Conservation (phyloP, 2,797 vertebrate species). For the Lepus oiostolus region DNA sequence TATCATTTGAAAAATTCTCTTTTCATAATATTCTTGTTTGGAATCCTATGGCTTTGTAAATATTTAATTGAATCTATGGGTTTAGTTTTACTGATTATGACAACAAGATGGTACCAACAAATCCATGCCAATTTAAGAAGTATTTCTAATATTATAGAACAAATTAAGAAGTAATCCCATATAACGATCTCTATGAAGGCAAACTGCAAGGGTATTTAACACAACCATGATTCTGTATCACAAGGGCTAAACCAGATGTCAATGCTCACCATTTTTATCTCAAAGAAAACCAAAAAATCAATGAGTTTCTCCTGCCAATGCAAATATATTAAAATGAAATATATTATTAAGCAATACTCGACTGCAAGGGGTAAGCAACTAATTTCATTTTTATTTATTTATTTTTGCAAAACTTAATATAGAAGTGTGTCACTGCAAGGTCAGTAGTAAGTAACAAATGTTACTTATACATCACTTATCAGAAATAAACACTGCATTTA, state of each 20-base stretch:
- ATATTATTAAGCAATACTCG: slow-evolving; percentile 72
- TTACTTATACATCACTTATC: slow-evolving; percentile 80
- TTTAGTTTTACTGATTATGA: slow-evolving; percentile 69
- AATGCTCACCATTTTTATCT: slow-evolving; percentile 83
- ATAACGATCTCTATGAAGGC: slow-evolving; percentile 76
- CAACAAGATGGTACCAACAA: slow-evolving; percentile 77
- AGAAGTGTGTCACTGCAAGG: slow-evolving; percentile 74
- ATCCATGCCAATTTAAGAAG: slow-evolving; percentile 75
- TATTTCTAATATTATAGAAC: slow-evolving; percentile 71
- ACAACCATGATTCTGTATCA: slow-evolving; percentile 69
- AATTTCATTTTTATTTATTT: not conserved
- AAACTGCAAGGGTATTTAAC: slow-evolving; percentile 80
- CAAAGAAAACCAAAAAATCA: slow-evolving; percentile 45
- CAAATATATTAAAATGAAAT: slow-evolving; percentile 80
- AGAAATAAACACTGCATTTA: slow-evolving; percentile 82
- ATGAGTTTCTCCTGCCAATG: slow-evolving; percentile 69
- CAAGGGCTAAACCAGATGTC: slow-evolving; percentile 76
- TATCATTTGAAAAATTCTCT: slow-evolving; percentile 59
- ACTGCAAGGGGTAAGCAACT: slow-evolving; percentile 66
- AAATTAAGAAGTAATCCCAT: slow-evolving; percentile 69
- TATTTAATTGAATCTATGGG: slow-evolving; percentile 38
- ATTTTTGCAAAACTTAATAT: slow-evolving; percentile 70
- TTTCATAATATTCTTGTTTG: slow-evolving; percentile 63
- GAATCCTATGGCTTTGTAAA: slow-evolving; percentile 71
- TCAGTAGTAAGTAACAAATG: slow-evolving; percentile 80